A percentile compares a stretch with the other conserved stretches of the same genome.
Evolutionary conservation across 2,888 invertebrate genomes (phyloP).

Genomic region (Agapostemon virescens): DNA sequence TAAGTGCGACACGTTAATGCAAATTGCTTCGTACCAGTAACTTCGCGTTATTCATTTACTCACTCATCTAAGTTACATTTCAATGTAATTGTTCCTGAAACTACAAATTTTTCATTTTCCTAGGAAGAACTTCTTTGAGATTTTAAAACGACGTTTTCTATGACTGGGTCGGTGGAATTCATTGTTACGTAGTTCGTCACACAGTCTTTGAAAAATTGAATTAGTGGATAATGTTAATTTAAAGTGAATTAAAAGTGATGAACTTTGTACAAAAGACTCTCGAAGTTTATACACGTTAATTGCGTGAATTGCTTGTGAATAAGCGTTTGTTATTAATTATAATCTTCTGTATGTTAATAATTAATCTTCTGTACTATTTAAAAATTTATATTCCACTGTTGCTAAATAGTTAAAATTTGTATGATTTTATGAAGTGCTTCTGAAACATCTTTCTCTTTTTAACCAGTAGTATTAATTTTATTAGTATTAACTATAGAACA

Average conservation of each 20-base stretch:
- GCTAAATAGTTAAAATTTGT: background rate
- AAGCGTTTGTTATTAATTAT: background rate
- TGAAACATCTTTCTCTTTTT: background rate
- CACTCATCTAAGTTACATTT: background rate
- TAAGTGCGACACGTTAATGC: constrained; percentile 36
- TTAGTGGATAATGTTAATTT: background rate
- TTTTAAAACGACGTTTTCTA: background rate
- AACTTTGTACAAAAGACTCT: background rate
- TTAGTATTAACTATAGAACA: no score
- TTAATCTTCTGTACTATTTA: background rate
- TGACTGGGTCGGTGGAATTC: background rate
- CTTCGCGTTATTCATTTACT: constrained; percentile 11
- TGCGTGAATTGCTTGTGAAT: background rate
- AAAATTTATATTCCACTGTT: background rate
- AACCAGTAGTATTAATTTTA: background rate
- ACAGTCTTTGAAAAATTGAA: background rate
- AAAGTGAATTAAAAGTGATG: background rate
- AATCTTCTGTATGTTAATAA: background rate
- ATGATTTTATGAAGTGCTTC: background rate
- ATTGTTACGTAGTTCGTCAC: background rate
- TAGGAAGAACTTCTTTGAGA: background rate
- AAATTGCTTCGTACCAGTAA: constrained; percentile 24
- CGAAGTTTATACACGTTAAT: background rate
- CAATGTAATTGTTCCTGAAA: background rate
- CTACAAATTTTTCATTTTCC: background rate